Evolutionary conservation across 2,113 vertebrate species (phyloP), one percentile per base, ranked within the genome.

Genomic region (Malurus melanocephalus): DNA sequence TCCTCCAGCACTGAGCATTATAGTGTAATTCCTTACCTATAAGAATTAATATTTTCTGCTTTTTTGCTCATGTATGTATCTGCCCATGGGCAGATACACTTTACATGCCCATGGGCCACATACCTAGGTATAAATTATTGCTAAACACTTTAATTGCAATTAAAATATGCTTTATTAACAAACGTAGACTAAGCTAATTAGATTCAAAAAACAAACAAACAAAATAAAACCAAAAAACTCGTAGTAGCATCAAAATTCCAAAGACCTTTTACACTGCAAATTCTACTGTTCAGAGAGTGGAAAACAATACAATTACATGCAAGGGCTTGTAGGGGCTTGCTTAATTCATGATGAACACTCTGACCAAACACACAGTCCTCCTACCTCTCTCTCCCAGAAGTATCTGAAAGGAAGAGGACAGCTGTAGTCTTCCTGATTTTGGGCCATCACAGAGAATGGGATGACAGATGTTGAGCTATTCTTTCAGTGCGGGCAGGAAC

Each of bases 391-490:
- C 35, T 90, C 86, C 72, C 80, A 94, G 95, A 96, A 97, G 95
- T 94, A 86, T 81, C 86, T 97, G 96, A 97, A 97, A 97, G 95
- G 94, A 97, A 93, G 65, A 92, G 88, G 96, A 95, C 97, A 97
- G 97, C 97, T 98, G 98, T 97, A 97, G 95, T 92, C 87, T 96
- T 95, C 91, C 94, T 68, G 92, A 96, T 97, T 97, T 95, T 96
- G 94, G 96, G 95, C 94, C 92, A 96, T 93, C 32, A 13, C 79
- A 95, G 94, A 97, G 96, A 98, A 98, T 95, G 93, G 94, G 92
- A 97, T 97, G 97, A 98, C 97, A 98, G 98, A 98, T 98, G 98
- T 92, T 97, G 94, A 96, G 93, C 93, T 95, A 95, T 93, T 96
- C 96, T 95, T 96, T 96, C 95, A 94, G 95, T 92, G 94, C 83